Conservation (phyloP, 1,140 invertebrate genomes). For the Drosophila miranda region DNA sequence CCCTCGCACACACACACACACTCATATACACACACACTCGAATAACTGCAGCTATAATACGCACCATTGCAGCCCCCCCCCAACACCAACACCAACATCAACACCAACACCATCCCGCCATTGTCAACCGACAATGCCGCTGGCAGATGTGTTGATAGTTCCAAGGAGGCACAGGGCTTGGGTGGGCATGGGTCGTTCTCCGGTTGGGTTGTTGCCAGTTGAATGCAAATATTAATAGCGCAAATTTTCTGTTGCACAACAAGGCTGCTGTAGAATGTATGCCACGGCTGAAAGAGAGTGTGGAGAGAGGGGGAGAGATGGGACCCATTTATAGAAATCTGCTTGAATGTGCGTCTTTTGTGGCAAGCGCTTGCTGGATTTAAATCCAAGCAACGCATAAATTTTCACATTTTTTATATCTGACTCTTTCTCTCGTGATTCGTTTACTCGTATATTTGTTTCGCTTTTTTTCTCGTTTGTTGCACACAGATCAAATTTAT, state of each 20-base stretch:
- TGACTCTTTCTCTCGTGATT: neutral
- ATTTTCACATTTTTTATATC: constrained; percentile 12
- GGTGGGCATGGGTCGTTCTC: neutral
- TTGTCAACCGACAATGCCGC: constrained; percentile 72
- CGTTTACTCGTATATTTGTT: constrained; percentile 9
- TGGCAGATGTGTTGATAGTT: constrained; percentile 64
- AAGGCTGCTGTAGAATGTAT: constrained; percentile 37
- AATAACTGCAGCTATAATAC: constrained; percentile 49
- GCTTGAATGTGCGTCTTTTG: constrained; percentile 18
- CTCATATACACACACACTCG: neutral
- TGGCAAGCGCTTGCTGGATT: constrained; percentile 25
- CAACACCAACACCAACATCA: too few relatives aligned
- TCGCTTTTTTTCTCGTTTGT: constrained; percentile 21
- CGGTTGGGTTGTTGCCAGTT: constrained; percentile 60
- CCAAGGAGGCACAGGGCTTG: constrained; percentile 18
- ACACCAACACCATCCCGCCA: constrained; percentile 32
- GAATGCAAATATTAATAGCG: constrained; percentile 78
- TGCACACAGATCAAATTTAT: constrained; percentile 65
- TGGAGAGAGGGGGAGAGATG: neutral
- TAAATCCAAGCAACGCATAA: constrained; percentile 40
- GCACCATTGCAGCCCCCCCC: constrained; percentile 39
- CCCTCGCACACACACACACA: constrained; percentile 14
- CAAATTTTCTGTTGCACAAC: constrained; percentile 72
- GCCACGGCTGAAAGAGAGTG: constrained; percentile 21
- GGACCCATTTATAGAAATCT: too few relatives aligned